A percentile compares a stretch with the other conserved stretches of the same genome.
These are phyloP conservation scores for Sturmia bella DNA, from an alignment of 2,888 invertebrate species.

Conservation along the genomic window DNA sequence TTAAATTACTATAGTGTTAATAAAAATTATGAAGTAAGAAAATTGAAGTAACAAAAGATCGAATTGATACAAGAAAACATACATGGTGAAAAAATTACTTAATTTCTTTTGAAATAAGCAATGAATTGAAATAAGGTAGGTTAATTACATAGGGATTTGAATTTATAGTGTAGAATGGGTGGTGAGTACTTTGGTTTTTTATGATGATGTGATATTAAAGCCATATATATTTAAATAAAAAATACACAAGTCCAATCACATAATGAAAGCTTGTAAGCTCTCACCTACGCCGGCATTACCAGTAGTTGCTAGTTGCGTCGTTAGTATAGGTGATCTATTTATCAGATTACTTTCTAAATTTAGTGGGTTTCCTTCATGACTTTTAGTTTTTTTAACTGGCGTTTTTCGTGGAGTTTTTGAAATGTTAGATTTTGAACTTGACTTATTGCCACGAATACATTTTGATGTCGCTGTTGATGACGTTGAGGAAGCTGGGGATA, in stretches of 20 bases:
- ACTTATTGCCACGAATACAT: conserved; percentile 71
- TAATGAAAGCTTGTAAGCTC: conserved; percentile 66
- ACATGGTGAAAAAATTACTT: conserved; percentile 41
- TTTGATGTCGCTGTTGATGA: conserved; percentile 75
- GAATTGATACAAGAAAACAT: conserved; percentile 51
- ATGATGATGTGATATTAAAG: conserved; percentile 58
- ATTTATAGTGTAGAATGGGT: conserved; percentile 58
- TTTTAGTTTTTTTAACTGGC: conserved; percentile 77
- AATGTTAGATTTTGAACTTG: conserved; percentile 64
- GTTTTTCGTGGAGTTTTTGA: conserved; percentile 77
- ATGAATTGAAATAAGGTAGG: conserved; percentile 49
- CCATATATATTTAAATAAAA: conserved; percentile 59
- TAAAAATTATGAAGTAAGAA: background rate
- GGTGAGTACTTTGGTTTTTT: conserved; percentile 51
- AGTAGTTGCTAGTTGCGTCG: conserved; percentile 44
- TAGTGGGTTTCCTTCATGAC: conserved; percentile 52
- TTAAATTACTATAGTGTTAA: too few species aligned
- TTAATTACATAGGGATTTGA: conserved; percentile 62
- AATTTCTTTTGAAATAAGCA: conserved; percentile 31
- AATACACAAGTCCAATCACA: conserved; percentile 62
- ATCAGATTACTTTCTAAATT: conserved; percentile 45
- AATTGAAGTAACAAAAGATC: conserved; percentile 11
- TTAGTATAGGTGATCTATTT: conserved; percentile 44
- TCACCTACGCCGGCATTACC: conserved; percentile 67
- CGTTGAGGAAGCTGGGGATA: conserved; percentile 79